phyloP scores from a whole-genome alignment of 2,888 invertebrate genomes.

The Graphium colonna region DNA sequence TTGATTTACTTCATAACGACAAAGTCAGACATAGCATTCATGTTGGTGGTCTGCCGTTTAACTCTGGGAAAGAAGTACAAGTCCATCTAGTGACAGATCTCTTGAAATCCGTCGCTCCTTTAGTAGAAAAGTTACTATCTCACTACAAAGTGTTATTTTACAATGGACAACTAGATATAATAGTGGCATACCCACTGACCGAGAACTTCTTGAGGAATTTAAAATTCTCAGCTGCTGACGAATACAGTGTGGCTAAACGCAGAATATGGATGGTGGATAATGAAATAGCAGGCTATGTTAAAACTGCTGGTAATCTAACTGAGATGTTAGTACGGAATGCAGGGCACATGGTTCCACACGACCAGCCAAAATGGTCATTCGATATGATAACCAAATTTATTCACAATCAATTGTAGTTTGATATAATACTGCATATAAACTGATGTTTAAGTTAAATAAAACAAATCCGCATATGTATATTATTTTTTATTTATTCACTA shows the following conservation, averaged over 20 bases:
- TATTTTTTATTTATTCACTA: background rate
- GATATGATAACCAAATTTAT: conserved; percentile 80
- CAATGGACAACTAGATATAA: conserved; percentile 84
- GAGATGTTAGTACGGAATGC: conserved; percentile 87
- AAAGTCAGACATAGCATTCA: conserved; percentile 77
- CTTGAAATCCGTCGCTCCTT: conserved; percentile 77
- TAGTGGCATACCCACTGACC: conserved; percentile 80
- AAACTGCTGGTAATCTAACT: conserved; percentile 84
- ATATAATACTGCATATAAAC: background rate
- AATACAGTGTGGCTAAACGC: conserved; percentile 82
- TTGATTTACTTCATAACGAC: conserved; percentile 50
- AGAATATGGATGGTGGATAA: conserved; percentile 83
- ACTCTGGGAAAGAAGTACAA: conserved; percentile 69
- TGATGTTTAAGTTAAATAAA: background rate
- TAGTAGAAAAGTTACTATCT: conserved; percentile 62
- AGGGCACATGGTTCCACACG: conserved; percentile 86
- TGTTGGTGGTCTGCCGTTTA: conserved; percentile 80
- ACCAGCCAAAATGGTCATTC: conserved; percentile 80
- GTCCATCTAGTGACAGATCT: conserved; percentile 75
- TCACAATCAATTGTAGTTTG: conserved; percentile 17
- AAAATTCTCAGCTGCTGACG: conserved; percentile 80
- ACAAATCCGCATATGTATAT: background rate
- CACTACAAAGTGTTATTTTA: conserved; percentile 80
- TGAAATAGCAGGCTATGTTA: conserved; percentile 87
- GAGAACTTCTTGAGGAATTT: conserved; percentile 84